phyloP scores from a whole-genome alignment of 2,888 invertebrate species.

The Hedychridium roseum region DNA sequence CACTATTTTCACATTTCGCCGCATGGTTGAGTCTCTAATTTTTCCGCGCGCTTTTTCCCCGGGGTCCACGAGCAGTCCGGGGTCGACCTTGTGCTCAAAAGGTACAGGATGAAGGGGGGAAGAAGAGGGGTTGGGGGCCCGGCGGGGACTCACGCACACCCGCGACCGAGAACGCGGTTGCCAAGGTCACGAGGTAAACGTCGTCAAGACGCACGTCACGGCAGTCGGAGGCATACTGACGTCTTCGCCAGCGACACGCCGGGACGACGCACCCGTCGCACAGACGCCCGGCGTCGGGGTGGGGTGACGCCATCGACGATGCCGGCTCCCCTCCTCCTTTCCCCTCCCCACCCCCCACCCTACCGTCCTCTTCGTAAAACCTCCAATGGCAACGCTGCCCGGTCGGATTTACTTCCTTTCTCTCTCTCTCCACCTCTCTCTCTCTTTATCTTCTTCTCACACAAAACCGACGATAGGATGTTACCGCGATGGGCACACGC shows the following conservation, averaged over 20 bases:
- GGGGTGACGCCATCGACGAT: slow-evolving; percentile 4
- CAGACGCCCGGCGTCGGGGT: slow-evolving; percentile 1
- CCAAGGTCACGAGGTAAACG: slow-evolving; percentile 21
- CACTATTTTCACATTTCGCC: slow-evolving; percentile 71
- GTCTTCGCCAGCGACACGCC: slow-evolving; percentile 1
- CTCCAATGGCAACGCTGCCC: not conserved
- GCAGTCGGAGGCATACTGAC: slow-evolving; percentile 56
- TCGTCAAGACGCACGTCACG: slow-evolving; percentile 44
- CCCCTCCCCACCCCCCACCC: not conserved
- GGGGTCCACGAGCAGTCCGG: no score
- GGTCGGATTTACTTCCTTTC: no score
- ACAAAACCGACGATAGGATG: no score
- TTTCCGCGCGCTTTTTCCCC: no score
- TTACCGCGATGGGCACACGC: no score
- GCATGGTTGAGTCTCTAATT: slow-evolving; percentile 65
- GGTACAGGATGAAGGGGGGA: no score
- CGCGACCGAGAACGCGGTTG: slow-evolving; percentile 36
- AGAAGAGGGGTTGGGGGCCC: no score
- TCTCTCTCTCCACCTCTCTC: no score
- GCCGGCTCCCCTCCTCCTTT: not conserved
- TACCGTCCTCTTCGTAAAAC: not conserved
- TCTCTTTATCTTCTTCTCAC: no score
- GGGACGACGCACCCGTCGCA: slow-evolving; percentile 3
- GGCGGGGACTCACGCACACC: slow-evolving; percentile 33
- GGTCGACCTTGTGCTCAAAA: no score